Percentiles rank a stretch among this genome's conserved stretches.
Conservation (phyloP, 2,113 vertebrate species). For the Elachura formosa region DNA sequence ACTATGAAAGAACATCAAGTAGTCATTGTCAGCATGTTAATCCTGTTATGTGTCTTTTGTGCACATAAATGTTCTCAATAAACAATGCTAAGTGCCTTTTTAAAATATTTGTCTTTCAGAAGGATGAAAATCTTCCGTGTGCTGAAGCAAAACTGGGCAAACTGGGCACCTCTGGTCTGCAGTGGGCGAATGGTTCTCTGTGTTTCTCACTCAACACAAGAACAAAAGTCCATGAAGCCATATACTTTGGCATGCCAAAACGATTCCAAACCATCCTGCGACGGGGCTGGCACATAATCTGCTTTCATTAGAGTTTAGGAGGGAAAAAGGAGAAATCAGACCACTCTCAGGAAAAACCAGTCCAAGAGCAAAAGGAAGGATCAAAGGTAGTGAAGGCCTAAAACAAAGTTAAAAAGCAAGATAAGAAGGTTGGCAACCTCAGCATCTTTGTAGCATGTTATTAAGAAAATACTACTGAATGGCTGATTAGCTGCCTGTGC, state of each 20-base stretch:
- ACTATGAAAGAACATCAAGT: not conserved
- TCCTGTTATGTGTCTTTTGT: not conserved
- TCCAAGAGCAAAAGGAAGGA: not conserved
- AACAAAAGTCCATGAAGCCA: not conserved
- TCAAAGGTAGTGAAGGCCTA: not conserved
- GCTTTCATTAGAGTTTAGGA: not conserved
- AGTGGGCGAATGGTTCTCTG: not conserved
- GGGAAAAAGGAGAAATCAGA: not conserved
- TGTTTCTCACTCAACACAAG: not conserved
- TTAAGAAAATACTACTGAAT: not conserved
- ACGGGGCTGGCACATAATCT: not conserved
- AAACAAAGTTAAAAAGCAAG: not conserved
- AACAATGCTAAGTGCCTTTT: not conserved
- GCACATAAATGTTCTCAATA: not conserved
- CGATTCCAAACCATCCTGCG: not conserved
- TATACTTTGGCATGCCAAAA: not conserved
- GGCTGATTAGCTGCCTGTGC: not conserved
- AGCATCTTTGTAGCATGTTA: not conserved
- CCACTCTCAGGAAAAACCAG: not conserved
- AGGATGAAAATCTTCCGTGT: not conserved
- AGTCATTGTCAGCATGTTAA: not conserved
- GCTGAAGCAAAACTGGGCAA: not conserved
- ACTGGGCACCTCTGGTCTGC: not conserved
- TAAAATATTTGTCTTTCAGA: not conserved
- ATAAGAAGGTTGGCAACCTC: not conserved